phyloP scores from a whole-genome alignment of 1,140 invertebrate species.

The Camponotus pennsylvanicus region DNA sequence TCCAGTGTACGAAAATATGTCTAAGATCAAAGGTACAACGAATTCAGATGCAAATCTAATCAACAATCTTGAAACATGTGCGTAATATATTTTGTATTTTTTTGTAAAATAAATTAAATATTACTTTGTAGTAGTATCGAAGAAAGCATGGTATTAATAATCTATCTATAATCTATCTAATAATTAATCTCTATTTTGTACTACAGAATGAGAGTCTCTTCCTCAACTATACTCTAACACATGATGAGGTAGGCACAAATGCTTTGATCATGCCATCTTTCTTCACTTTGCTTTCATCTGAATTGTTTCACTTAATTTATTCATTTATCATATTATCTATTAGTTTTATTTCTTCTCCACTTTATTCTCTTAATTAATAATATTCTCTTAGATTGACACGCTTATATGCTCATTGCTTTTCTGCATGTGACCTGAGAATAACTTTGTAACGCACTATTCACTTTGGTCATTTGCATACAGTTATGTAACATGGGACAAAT shows the following conservation, averaged over 20 bases:
- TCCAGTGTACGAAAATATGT: slow-evolving; percentile 71
- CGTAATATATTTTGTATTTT: slow-evolving; percentile 69
- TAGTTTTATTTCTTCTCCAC: neutral
- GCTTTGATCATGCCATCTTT: slow-evolving; percentile 38
- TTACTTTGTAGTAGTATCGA: slow-evolving; percentile 31
- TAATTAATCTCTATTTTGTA: slow-evolving; percentile 73
- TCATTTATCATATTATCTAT: neutral
- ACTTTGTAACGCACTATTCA: neutral
- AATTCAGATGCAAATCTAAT: slow-evolving; percentile 77
- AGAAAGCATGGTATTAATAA: slow-evolving; percentile 58
- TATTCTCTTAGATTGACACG: neutral
- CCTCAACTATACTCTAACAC: slow-evolving; percentile 74
- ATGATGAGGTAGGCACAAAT: slow-evolving; percentile 76
- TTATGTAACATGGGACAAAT: slow-evolving; percentile 14
- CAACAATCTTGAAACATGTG: slow-evolving; percentile 79
- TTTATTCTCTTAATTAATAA: neutral
- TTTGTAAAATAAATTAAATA: neutral
- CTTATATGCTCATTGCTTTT: slow-evolving; percentile 9
- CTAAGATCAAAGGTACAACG: slow-evolving; percentile 73
- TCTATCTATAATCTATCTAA: neutral
- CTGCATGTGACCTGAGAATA: neutral
- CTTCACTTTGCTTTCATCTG: slow-evolving; percentile 7
- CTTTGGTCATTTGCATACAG: neutral
- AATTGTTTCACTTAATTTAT: neutral
- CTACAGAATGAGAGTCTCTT: slow-evolving; percentile 78